Base-by-base conservation (phyloP, 2,888 invertebrate species). In the Callosobruchus maculatus region DNA sequence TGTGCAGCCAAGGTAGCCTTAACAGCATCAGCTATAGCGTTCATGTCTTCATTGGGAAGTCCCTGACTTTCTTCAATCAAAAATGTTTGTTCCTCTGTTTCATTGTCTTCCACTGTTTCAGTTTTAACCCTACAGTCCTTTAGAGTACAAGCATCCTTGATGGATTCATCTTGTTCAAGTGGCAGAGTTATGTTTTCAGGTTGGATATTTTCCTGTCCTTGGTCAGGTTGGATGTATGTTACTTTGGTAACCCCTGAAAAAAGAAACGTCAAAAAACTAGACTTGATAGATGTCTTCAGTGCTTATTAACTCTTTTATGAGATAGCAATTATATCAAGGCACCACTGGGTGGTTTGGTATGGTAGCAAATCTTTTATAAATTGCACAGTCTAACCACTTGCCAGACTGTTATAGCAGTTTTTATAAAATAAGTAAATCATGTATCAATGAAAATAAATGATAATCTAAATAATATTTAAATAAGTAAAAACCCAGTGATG, bases 131-230 rank as follows among this genome's bases (percentile, higher is more conserved):
- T 77, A 26, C 80, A 81, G 75, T 49, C 49, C 18, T 49, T 49
- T 18, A 88, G 79, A 0, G 88, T 88, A 77, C 87, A 88, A 20
- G 86, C 87, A 71, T 84, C 84, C 77, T 86, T 86, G 74, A 86
- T 85, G 9, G 80, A 77, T 22, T 83, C 78, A 74, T 86, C 86
- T 0, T 81, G 82, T 73, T 86, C 84, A 21, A 83, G 78, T 0
- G 87, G 84, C 68, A 90, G 79, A 7, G 90, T 90, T 67, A 90
- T 90, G 74, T 87, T 88, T 77, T 87, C 88, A 5, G 89, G 88
- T 76, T 87, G 87, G 21, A 83, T 83, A 3, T 79, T 79, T 76
- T 87, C 86, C 0, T 79, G 78, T 22, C 85, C 84, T 70, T 78
- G 80, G 68, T 84, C 83, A 18, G 84, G 85, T 76, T 86, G 84